Conservation (phyloP, 1,140 invertebrate species). For the Hestina assimilis region DNA sequence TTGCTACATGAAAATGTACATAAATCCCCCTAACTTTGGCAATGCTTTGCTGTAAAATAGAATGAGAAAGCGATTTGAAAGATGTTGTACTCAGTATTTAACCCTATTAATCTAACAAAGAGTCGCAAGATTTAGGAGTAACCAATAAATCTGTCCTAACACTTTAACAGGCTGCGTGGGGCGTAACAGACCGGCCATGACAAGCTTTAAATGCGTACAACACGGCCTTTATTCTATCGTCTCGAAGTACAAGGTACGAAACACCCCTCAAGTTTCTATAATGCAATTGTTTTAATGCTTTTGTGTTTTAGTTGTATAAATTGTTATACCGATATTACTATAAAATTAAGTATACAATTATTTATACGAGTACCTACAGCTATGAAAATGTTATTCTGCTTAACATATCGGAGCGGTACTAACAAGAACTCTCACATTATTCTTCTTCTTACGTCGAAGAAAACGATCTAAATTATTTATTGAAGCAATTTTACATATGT, state of each 20-base stretch:
- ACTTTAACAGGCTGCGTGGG: slow-evolving; percentile 8
- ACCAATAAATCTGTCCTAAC: slow-evolving; percentile 14
- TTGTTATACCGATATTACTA: no score
- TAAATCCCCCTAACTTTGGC: background rate
- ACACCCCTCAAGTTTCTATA: background rate
- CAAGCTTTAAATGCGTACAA: slow-evolving; percentile 8
- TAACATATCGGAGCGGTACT: no score
- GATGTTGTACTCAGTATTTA: background rate
- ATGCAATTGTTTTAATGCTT: no score
- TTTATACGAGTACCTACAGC: no score
- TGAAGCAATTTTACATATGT: no score
- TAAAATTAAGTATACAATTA: no score
- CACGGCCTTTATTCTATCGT: background rate
- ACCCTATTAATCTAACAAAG: background rate
- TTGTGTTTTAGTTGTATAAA: no score
- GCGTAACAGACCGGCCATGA: background rate
- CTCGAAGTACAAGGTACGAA: background rate
- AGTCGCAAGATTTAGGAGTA: background rate
- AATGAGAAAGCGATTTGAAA: background rate
- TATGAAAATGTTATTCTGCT: no score
- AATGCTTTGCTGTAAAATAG: background rate
- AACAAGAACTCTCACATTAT: no score
- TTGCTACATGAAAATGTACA: slow-evolving; percentile 4
- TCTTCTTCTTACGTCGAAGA: no score
- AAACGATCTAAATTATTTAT: no score